Evolutionary conservation across 2,113 vertebrate species (phyloP), one percentile per base, ranked within the genome.

Genomic region (Cyprinus carpio): DNA sequence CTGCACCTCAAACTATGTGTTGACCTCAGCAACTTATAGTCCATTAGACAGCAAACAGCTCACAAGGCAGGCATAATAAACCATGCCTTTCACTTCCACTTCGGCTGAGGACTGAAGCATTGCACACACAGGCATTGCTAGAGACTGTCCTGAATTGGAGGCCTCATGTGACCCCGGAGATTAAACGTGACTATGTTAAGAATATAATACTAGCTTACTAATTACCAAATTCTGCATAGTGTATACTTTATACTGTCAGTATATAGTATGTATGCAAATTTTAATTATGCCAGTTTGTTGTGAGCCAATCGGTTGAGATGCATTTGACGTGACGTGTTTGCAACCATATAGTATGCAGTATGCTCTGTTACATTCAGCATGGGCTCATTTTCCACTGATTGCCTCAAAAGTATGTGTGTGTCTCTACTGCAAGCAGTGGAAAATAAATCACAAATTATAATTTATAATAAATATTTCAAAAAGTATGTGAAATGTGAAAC

Each of bases 11-110:
- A 43, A 93, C 90, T 94, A 91, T 91, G 92, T 92, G 92, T 93
- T 95, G 95, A 96, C 91, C 93, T 95, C 92, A 94, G 90, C 90
- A 94, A 93, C 91, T 94, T 95, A 85, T 93, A 92, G 91, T 94
- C 92, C 89, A 90, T 93, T 95, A 94, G 89, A 93, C 93, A 95
- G 93, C 86, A 94, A 95, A 94, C 91, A 95, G 93, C 92, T 92
- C 93, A 93, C 92, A 96, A 95, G 88, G 87, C 89, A 90, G 86
- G 56, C 87, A 90, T 90, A 95, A 94, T 93, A 90, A 91, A 93
- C 85, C 88, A 90, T 85, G 89, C 88, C 92, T 90, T 91, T 85
- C 91, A 79, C 81, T 87, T 89, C 85, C 91, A 79, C 81, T 87
- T 89, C 88, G 85, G 34, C 84, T 90, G 87, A 87, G 83, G 86